These are phyloP conservation scores for Portevinia maculata DNA, from an alignment of 2,888 invertebrate species.

Conservation along the genomic window DNA sequence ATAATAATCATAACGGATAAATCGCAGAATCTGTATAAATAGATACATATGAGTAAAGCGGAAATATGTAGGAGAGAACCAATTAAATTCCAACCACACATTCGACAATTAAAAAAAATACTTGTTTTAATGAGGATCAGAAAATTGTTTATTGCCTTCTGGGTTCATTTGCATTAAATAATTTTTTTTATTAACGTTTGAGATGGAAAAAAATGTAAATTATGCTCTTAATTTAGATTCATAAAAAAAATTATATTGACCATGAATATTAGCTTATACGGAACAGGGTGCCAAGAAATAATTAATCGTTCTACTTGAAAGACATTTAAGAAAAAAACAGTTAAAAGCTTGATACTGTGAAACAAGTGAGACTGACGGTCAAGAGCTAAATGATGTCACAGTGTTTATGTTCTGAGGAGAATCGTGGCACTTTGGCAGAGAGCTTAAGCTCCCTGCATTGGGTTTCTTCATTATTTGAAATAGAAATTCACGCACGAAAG, in stretches of 20 bases:
- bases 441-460: too few relatives aligned
- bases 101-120: too few relatives aligned
- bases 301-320: background rate
- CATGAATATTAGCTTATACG: background rate
- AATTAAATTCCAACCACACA: too few relatives aligned
- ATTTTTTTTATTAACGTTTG: background rate
- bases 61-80: too few relatives aligned
- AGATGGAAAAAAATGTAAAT: background rate
- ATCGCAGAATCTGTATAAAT: background rate
- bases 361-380: too few relatives aligned
- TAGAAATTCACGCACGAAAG: too few relatives aligned
- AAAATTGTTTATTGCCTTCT: background rate
- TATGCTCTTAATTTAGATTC: background rate
- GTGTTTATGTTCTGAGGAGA: background rate
- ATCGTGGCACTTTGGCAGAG: background rate
- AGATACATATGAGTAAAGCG: background rate
- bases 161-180: background rate
- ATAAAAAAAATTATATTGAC: background rate
- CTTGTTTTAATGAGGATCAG: slow-evolving; percentile 10
- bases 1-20: background rate
- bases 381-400: background rate
- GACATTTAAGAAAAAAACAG: background rate
- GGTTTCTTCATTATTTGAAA: too few relatives aligned
- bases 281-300: background rate
- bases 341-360: background rate